Conservation (phyloP, 1,140 invertebrate species). For the Meloidogyne floridensis region DNA sequence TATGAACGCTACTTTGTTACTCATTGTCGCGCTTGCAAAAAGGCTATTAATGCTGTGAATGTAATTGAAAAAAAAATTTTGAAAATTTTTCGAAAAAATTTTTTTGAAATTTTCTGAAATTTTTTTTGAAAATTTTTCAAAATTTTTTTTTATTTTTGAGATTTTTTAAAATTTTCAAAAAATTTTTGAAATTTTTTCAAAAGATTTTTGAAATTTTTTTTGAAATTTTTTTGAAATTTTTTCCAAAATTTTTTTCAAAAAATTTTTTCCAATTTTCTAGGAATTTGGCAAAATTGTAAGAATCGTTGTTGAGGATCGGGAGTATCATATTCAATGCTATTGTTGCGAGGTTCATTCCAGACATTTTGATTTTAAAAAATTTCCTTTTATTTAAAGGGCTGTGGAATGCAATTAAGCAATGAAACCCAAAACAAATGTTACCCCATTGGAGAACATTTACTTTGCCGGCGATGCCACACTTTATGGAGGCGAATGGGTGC, state of each 20-base stretch:
- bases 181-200: not conserved
- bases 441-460: not conserved
- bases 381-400: not conserved
- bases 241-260: too few species aligned
- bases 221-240: too few species aligned
- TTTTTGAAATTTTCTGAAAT: too few species aligned
- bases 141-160: too few species aligned
- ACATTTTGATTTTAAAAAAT: too few species aligned
- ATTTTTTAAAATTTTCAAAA: too few species aligned
- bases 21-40: slow-evolving; percentile 85
- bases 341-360: not conserved
- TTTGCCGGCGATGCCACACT: not conserved
- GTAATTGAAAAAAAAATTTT: not conserved
- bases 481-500: not conserved
- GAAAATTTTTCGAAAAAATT: not conserved
- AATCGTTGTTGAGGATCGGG: not conserved
- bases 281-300: slow-evolving; percentile 15
- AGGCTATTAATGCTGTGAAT: not conserved
- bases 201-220: too few species aligned
- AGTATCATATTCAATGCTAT: slow-evolving; percentile 15
- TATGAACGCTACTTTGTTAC: slow-evolving; percentile 79
- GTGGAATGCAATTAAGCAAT: not conserved
- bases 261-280: not conserved
- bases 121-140: too few species aligned
- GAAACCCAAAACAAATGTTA: not conserved